Conservation (phyloP, 2,888 invertebrate genomes). For the Apodemia duryi region DNA sequence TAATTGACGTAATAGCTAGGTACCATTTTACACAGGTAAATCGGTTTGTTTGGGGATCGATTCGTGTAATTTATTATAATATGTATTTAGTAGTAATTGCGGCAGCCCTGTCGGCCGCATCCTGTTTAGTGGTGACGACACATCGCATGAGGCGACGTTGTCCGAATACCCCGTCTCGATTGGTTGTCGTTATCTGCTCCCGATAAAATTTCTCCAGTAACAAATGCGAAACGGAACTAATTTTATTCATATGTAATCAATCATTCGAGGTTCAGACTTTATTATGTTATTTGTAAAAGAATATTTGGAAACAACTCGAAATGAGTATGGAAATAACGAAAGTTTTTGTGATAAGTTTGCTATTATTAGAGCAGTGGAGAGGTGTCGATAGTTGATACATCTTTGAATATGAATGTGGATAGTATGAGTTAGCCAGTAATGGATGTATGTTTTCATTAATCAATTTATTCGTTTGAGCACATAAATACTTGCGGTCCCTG, state of each 20-base stretch:
- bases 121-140: conserved; percentile 67
- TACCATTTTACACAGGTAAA: no score
- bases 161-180: conserved; percentile 55
- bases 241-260: conserved; percentile 42
- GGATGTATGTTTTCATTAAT: neutral
- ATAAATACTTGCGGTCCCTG: no score
- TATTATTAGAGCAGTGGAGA: neutral
- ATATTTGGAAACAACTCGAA: neutral
- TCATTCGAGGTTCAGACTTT: conserved; percentile 34
- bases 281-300: conserved; percentile 21
- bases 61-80: no score
- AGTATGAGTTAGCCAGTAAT: neutral
- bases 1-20: no score
- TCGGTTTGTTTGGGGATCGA: no score
- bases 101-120: conserved; percentile 49
- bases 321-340: neutral
- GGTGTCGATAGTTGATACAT: neutral
- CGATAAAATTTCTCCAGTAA: conserved; percentile 69
- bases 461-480: no score
- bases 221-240: conserved; percentile 53
- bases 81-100: no score
- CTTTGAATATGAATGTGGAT: neutral
- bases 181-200: conserved; percentile 66
- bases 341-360: neutral
- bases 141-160: conserved; percentile 69